Evolutionary conservation across 2,113 vertebrate species (phyloP).

Genomic region (Hylia prasina): DNA sequence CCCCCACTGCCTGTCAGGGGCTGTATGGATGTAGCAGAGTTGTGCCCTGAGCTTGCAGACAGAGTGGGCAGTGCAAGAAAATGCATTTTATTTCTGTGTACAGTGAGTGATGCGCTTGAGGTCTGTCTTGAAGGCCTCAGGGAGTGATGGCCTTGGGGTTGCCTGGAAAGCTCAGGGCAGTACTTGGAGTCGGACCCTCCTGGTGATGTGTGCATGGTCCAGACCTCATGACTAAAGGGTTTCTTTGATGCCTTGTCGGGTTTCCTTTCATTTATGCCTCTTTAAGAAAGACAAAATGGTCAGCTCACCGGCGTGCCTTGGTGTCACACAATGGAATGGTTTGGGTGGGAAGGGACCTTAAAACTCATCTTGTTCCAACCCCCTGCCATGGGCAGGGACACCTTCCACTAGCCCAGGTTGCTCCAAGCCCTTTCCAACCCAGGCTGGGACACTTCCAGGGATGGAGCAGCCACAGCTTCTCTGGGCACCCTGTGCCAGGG

Average conservation of each 20-base stretch:
- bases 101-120: not conserved
- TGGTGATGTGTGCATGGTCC: not conserved
- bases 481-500: not conserved
- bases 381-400: not conserved
- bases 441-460: not conserved
- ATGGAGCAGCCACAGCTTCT: not conserved
- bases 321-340: not conserved
- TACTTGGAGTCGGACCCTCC: not conserved
- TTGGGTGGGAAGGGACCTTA: not conserved
- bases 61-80: not conserved
- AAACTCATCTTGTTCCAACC: not conserved
- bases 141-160: not conserved
- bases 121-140: not conserved
- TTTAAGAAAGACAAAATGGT: not conserved
- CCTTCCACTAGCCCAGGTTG: not conserved
- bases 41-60: not conserved
- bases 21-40: rapidly evolving
- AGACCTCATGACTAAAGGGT: not conserved
- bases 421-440: not conserved
- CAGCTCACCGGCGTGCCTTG: conserved; percentile 10
- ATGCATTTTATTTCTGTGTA: not conserved
- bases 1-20: rapidly evolving
- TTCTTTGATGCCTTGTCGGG: not conserved
- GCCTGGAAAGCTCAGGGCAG: not conserved
- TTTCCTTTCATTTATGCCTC: conserved; percentile 12